These are phyloP conservation scores for Drosophila parvula DNA, from an alignment of 1,140 invertebrate species.

Conservation along the genomic window DNA sequence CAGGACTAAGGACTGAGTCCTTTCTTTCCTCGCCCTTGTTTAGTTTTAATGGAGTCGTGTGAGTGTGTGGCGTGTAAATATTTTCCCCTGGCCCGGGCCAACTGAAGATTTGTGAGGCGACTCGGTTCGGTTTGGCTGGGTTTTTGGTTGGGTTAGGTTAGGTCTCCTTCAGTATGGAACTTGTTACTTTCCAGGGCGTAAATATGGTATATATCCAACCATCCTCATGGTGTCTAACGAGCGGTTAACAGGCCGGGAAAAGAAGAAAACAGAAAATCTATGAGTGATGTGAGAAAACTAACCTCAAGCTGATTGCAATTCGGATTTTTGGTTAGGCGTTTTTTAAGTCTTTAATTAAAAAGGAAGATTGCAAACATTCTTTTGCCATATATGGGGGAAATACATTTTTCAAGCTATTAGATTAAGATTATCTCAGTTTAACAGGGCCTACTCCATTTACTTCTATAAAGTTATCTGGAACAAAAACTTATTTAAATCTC, in stretches of 20 bases:
- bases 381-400: background rate
- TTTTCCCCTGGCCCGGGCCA: constrained; percentile 38
- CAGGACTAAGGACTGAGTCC: constrained; percentile 11
- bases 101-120: constrained; percentile 48
- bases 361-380: background rate
- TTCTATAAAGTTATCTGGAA: background rate
- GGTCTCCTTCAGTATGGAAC: constrained; percentile 11
- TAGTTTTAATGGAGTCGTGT: constrained; percentile 72
- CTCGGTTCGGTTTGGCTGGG: constrained; percentile 28
- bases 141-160: constrained; percentile 18
- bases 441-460: background rate
- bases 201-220: constrained; percentile 25
- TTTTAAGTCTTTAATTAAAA: background rate
- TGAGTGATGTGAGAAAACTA: constrained; percentile 2
- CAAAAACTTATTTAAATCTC: no score
- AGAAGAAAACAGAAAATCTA: constrained; percentile 10
- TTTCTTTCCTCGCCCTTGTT: constrained; percentile 58
- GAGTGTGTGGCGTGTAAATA: constrained; percentile 64
- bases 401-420: background rate
- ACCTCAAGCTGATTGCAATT: constrained; percentile 58
- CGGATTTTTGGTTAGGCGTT: background rate
- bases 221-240: constrained; percentile 56
- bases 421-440: background rate
- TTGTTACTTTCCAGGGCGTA: constrained; percentile 40
- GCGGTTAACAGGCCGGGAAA: constrained; percentile 37